phyloP scores from a whole-genome alignment of 2,888 invertebrate genomes.

The Yponomeuta plumbellus region DNA sequence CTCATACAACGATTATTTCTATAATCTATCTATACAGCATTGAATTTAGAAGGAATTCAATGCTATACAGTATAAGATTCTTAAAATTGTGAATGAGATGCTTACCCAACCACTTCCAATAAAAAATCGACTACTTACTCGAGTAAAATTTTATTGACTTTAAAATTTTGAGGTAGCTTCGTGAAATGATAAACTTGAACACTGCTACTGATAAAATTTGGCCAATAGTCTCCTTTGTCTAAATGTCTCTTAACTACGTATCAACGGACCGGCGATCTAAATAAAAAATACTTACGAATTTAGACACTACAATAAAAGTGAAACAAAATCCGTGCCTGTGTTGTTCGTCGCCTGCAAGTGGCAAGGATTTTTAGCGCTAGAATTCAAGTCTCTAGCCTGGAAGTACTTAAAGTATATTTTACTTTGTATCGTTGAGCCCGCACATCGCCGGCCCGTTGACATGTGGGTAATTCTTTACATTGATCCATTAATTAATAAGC shows the following conservation, averaged over 20 bases:
- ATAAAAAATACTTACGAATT: too few species aligned
- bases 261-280: too few species aligned
- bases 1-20: neutral
- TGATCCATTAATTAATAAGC: neutral
- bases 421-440: too few species aligned
- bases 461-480: neutral
- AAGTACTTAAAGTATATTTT: too few species aligned
- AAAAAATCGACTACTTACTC: constrained; percentile 2
- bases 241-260: too few species aligned
- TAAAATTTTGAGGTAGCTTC: constrained; percentile 39
- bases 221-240: constrained; percentile 19
- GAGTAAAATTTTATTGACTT: constrained; percentile 15
- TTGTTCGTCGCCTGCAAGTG: too few species aligned
- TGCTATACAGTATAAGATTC: neutral
- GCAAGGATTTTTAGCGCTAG: too few species aligned
- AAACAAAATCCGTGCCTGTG: too few species aligned
- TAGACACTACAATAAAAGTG: too few species aligned
- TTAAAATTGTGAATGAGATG: constrained; percentile 7
- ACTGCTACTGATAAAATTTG: constrained; percentile 19
- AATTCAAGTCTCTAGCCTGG: too few species aligned
- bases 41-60: too few species aligned
- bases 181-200: constrained; percentile 16
- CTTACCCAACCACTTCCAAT: neutral
- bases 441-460: too few species aligned
- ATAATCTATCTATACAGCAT: neutral